These are phyloP conservation scores for Drosophila ercepeae DNA, from an alignment of 1,140 invertebrate genomes.

Conservation along the genomic window DNA sequence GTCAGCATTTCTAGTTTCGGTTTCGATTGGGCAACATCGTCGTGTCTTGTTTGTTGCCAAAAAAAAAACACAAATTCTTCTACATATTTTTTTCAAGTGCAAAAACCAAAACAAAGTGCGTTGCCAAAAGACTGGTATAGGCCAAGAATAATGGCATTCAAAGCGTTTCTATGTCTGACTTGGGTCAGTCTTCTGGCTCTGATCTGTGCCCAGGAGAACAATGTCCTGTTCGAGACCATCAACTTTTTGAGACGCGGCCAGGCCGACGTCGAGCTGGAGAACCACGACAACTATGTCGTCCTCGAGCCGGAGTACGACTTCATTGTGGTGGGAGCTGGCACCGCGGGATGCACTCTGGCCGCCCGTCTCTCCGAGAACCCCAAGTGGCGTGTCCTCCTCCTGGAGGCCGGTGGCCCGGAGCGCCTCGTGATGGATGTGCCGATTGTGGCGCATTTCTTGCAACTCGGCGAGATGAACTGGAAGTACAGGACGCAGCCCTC, in stretches of 20 bases:
- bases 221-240: slow-evolving; percentile 72
- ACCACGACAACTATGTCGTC: slow-evolving; percentile 76
- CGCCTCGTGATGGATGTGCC: slow-evolving; percentile 88
- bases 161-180: neutral
- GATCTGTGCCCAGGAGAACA: slow-evolving; percentile 51
- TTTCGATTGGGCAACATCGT: slow-evolving; percentile 70
- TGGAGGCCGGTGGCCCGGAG: slow-evolving; percentile 88
- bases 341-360: slow-evolving; percentile 89
- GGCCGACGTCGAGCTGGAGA: slow-evolving; percentile 58
- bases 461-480: slow-evolving; percentile 88
- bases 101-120: neutral
- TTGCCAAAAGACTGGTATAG: neutral
- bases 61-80: neutral
- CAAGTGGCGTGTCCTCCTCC: slow-evolving; percentile 86
- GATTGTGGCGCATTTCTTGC: slow-evolving; percentile 86
- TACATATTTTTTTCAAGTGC: neutral
- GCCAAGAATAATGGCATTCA: slow-evolving; percentile 1
- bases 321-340: slow-evolving; percentile 89
- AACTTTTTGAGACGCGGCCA: slow-evolving; percentile 72
- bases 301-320: slow-evolving; percentile 85
- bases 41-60: neutral
- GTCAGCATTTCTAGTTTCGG: slow-evolving; percentile 77
- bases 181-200: neutral
- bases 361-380: slow-evolving; percentile 87
- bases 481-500: slow-evolving; percentile 88